Evolutionary conservation across 1,140 invertebrate genomes (phyloP), one percentile per base, ranked within the genome.

Genomic region (Oscheius sp.): DNA sequence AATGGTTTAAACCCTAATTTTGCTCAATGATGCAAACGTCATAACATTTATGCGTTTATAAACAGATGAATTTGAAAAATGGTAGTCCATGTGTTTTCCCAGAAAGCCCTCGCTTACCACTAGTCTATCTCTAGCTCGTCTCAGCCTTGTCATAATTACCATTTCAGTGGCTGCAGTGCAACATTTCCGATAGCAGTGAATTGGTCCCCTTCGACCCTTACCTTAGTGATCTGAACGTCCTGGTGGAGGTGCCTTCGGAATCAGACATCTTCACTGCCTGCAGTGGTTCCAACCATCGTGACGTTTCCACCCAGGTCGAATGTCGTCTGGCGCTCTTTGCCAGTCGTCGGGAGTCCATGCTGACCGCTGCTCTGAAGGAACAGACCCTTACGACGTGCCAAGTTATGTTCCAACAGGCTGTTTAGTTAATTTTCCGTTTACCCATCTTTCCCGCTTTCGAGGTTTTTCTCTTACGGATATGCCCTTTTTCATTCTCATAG

Each of bases 161-260:
- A 4, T 55, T 55, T 55, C 49, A 55, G 49, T 55, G 49, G 49
- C 23, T 55, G 7, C 49, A 55, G 28, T 55, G 49, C 23, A 23
- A 55, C 23, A 7, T 55, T 4, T 55, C 49, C 7, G 49, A 55
- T 7, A 55, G 49, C 23, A 55, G 49, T 23, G 49, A 55, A 23
- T 26, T 55, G 7, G 67, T 68, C 1, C 67, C 67, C 2, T 68
- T 68, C 46, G 67, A 68, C 55, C 67, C 67, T 28, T 68, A 58
- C 45, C 55, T 68, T 26, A 34, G 49, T 13, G 67, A 68, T 35
- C 67, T 68, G n/a, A 55, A 49, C 23, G 34, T 68, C 36, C 35
- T 68, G 35, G 55, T 68, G 2, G 67, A 68, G 45, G 67, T 18
- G 36, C 55, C 32, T 20, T 55, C 49, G 4, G 49, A 55, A 26